These are phyloP conservation scores for Scopus umbretta DNA, from an alignment of 2,113 vertebrate genomes.

Conservation along the genomic window DNA sequence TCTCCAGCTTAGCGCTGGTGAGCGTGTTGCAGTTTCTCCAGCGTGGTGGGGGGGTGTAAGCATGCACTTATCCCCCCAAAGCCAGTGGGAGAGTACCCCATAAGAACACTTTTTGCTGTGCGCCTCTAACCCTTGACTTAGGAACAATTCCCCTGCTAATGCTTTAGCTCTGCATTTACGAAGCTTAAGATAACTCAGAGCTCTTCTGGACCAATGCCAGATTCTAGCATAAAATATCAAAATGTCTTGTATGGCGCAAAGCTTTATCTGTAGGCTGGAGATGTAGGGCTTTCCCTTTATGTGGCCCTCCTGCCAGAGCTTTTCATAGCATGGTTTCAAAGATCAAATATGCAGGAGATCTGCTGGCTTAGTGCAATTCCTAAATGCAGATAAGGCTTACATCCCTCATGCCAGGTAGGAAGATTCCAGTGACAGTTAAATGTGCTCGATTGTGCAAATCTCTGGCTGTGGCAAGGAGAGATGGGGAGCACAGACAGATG, in stretches of 20 bases:
- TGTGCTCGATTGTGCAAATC: constrained; percentile 35
- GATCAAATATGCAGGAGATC: constrained; percentile 10
- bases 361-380: constrained; percentile 35
- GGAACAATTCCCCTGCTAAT: constrained; percentile 27
- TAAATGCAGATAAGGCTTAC: constrained; percentile 56
- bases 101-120: neutral
- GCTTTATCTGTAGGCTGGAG: constrained; percentile 58
- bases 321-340: constrained; percentile 10
- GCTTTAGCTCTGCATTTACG: constrained; percentile 35
- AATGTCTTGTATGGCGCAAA: constrained; percentile 12
- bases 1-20: neutral
- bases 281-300: constrained; percentile 36
- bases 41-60: neutral
- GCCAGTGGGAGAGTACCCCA: neutral
- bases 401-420: constrained; percentile 42
- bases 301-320: constrained; percentile 21
- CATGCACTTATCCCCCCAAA: neutral
- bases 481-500: constrained; percentile 36
- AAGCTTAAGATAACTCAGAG: constrained; percentile 63
- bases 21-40: neutral
- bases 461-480: constrained; percentile 16
- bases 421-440: constrained; percentile 34
- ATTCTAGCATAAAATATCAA: constrained; percentile 33
- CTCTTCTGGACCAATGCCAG: constrained; percentile 38
- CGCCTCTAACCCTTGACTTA: neutral